These are phyloP conservation scores for Azemiops feae DNA, from an alignment of 2,113 vertebrate species.

Conservation along the genomic window DNA sequence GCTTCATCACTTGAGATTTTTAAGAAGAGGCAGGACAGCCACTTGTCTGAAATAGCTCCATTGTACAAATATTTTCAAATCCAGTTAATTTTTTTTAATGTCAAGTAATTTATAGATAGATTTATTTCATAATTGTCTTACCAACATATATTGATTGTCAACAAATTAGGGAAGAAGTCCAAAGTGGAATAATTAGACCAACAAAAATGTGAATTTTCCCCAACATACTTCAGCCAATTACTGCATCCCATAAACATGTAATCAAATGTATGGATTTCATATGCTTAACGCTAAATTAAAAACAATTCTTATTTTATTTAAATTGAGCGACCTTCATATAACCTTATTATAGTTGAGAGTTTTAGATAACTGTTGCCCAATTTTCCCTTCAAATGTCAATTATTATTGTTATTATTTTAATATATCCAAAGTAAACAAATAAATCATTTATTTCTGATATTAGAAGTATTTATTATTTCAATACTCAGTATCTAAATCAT, in stretches of 20 bases:
- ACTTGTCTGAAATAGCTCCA: not conserved
- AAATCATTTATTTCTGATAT: not conserved
- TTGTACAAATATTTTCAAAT: not conserved
- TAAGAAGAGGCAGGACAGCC: too few species aligned
- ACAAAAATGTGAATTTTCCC: not conserved
- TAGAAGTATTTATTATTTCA: not conserved
- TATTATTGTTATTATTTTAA: not conserved
- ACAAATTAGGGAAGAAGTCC: not conserved
- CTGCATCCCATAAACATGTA: not conserved
- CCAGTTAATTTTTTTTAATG: not conserved
- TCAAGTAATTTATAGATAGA: not conserved
- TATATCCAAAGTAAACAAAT: not conserved
- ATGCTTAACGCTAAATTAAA: not conserved
- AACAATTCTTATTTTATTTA: not conserved
- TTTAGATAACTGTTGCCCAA: not conserved
- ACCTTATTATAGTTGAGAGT: not conserved
- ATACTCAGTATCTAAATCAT: not conserved
- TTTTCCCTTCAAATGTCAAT: not conserved
- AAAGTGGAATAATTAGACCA: not conserved
- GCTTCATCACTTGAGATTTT: too few species aligned
- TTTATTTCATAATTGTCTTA: not conserved
- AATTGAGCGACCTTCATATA: not conserved
- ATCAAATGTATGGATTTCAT: not conserved
- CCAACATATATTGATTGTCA: not conserved
- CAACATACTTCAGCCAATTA: not conserved